Percentiles rank a stretch among this genome's conserved stretches.
Evolutionary conservation across 1,140 invertebrate genomes (phyloP).

Genomic region (Hyposmocoma kahamanoa): DNA sequence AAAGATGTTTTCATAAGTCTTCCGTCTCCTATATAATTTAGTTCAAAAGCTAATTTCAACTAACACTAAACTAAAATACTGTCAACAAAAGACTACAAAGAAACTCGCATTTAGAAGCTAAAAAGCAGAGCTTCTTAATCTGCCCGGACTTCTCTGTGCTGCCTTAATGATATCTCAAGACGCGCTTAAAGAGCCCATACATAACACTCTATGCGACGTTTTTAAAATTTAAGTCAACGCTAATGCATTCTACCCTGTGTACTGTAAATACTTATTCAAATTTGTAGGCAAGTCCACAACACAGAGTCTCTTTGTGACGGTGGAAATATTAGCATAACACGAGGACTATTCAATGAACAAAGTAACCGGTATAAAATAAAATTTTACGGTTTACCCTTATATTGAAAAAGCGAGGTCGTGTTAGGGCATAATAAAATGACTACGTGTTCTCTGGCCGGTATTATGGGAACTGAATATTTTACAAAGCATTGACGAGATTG

Average conservation of each 20-base stretch:
- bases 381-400: slow-evolving; percentile 62
- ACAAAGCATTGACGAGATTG: slow-evolving; percentile 24
- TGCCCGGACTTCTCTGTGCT: slow-evolving; percentile 42
- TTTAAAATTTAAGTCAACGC: slow-evolving; percentile 70
- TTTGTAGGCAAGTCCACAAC: slow-evolving; percentile 56
- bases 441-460: slow-evolving; percentile 26
- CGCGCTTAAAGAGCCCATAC: slow-evolving; percentile 64
- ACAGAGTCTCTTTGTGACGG: slow-evolving; percentile 47
- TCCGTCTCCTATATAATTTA: no score
- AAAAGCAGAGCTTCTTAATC: slow-evolving; percentile 46
- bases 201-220: slow-evolving; percentile 69
- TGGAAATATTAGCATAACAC: slow-evolving; percentile 55
- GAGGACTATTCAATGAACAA: slow-evolving; percentile 57
- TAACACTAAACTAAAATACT: no score
- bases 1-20: no score
- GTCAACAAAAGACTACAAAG: slow-evolving; percentile 25
- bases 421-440: slow-evolving; percentile 51
- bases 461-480: slow-evolving; percentile 36
- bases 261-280: slow-evolving; percentile 71
- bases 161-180: slow-evolving; percentile 69
- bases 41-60: no score
- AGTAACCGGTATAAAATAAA: slow-evolving; percentile 56
- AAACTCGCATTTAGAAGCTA: slow-evolving; percentile 32
- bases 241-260: slow-evolving; percentile 66
- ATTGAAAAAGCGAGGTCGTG: slow-evolving; percentile 50